Base-by-base conservation (phyloP, 1,140 invertebrate genomes). In the Andricus grossulariae region DNA sequence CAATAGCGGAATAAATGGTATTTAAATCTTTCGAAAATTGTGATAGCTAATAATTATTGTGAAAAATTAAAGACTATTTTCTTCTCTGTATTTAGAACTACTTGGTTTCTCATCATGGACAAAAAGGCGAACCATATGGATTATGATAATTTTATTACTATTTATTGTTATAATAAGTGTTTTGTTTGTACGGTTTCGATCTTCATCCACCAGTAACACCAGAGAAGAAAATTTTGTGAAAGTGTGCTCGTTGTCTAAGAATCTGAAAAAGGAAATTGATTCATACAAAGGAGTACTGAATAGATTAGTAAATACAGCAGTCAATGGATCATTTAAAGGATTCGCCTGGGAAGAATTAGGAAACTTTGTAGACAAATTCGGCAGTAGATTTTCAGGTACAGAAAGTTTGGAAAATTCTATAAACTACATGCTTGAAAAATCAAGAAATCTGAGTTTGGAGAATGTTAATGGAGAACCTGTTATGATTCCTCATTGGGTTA, bases 281-380 rank as follows among this genome's bases (percentile, higher is more conserved):
- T 91, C 92, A 3, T 95, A 95, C 82, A 80, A 91, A 51, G 86
- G 90, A 2, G 85, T 92, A 15, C 93, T 94, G 0, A 88, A 93
- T 76, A 83, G 86, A 82, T 95, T 95, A 81, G 92, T 95, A 60
- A 87, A 94, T 49, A 89, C 92, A 71, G 90, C 93, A 2, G 81
- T 92, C 0, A 85, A 91, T 76, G 95, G 95, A 12, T 88, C 90
- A 11, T 94, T 92, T 70, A 92, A 93, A 85, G 92, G 92, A 19
- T 86, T 87, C 72, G 93, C 94, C 0, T 95, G 93, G 87, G 85
- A 93, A 66, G 93, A 95, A 85, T 89, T 96, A 16, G 92, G 93
- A 3, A 85, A 90, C 25, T 96, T 97, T 86, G 93, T 95, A 0
- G 96, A 97, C 83, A 94, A 91, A 74, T 96, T 96, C 92, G 96